phyloP scores from a whole-genome alignment of 2,113 vertebrate species.

The Alligator mississippiensis region DNA sequence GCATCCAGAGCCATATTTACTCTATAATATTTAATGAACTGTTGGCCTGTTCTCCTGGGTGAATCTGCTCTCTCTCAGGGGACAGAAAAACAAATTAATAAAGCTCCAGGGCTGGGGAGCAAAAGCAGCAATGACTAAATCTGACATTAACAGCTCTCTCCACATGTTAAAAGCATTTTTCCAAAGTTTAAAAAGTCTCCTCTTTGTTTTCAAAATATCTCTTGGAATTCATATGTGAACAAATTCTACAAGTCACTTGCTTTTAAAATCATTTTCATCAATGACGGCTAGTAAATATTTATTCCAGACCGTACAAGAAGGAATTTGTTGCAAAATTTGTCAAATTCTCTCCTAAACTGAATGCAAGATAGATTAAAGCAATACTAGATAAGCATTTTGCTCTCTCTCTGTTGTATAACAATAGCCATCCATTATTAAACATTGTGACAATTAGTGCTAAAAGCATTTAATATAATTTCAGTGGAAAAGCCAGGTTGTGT shows the following conservation, averaged over 20 bases:
- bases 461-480: slow-evolving; percentile 49
- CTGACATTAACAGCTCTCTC: not conserved
- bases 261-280: not conserved
- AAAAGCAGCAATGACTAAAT: not conserved
- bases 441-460: slow-evolving; percentile 19
- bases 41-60: not conserved
- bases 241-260: not conserved
- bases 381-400: slow-evolving; percentile 17
- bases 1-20: not conserved
- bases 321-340: not conserved
- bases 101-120: not conserved
- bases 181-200: not conserved
- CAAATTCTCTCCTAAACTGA: not conserved
- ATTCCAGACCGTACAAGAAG: not conserved
- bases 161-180: not conserved
- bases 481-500: not conserved
- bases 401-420: slow-evolving; percentile 37
- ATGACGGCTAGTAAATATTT: not conserved
- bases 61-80: not conserved
- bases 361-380: slow-evolving; percentile 39
- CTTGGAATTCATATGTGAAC: not conserved
- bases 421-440: slow-evolving; percentile 58
- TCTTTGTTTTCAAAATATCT: not conserved
- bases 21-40: not conserved
- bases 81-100: slow-evolving; percentile 6